Evolutionary conservation across 1,140 invertebrate species (phyloP).

Genomic region (Calycopis cecrops): DNA sequence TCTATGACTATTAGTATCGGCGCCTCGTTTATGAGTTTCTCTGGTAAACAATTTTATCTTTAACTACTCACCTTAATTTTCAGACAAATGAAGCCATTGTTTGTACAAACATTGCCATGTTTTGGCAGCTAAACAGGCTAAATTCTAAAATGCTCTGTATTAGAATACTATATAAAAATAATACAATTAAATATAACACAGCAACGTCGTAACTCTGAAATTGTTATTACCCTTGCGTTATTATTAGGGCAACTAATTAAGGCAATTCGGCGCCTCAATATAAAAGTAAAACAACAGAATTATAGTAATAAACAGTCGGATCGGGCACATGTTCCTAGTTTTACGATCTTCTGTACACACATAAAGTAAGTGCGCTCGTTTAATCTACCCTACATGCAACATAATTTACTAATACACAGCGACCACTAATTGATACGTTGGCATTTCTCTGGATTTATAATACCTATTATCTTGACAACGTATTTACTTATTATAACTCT

Average conservation of each 20-base stretch:
- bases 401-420: slow-evolving; percentile 17
- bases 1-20: too few relatives aligned
- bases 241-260: not conserved
- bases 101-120: too few relatives aligned
- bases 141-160: too few relatives aligned
- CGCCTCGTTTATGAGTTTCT: too few relatives aligned
- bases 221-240: too few relatives aligned
- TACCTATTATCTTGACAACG: slow-evolving; percentile 14
- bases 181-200: too few relatives aligned
- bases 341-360: slow-evolving; percentile 14
- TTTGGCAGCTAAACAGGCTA: too few relatives aligned
- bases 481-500: slow-evolving; percentile 2
- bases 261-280: slow-evolving; percentile 5
- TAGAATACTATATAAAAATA: too few relatives aligned
- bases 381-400: slow-evolving; percentile 14
- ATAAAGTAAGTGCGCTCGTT: slow-evolving; percentile 15
- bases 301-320: slow-evolving; percentile 18
- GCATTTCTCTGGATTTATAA: slow-evolving; percentile 18
- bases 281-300: slow-evolving; percentile 10
- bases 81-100: too few relatives aligned
- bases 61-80: too few relatives aligned
- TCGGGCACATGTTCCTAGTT: slow-evolving; percentile 15
- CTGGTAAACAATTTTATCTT: too few relatives aligned
- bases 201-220: too few relatives aligned
- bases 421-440: slow-evolving; percentile 17